Percentiles rank a stretch among this genome's conserved stretches.
These are phyloP conservation scores for Anthrax anthrax DNA, from an alignment of 2,888 invertebrate species.

Conservation along the genomic window DNA sequence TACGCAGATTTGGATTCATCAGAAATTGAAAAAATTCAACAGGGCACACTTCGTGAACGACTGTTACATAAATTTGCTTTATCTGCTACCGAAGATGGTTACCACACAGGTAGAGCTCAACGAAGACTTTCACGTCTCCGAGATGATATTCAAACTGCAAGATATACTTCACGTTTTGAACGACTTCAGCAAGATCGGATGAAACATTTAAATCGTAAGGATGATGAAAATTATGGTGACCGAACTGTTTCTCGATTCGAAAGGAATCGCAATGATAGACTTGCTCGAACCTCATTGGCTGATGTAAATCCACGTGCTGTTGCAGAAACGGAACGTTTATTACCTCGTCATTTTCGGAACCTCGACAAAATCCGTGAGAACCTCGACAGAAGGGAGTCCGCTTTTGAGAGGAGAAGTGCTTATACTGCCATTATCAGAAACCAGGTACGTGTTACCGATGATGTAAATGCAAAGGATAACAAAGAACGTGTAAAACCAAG, in stretches of 20 bases:
- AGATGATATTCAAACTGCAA: not conserved
- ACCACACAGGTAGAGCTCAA: not conserved
- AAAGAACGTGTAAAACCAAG: not conserved
- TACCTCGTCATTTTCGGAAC: not conserved
- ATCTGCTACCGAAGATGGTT: not conserved
- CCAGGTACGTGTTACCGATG: not conserved
- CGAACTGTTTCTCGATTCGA: not conserved
- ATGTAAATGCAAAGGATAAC: not conserved
- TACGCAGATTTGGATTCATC: not conserved
- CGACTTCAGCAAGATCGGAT: not conserved
- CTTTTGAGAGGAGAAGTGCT: not conserved
- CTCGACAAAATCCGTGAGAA: not conserved
- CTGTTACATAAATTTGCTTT: not conserved
- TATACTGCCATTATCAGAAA: not conserved
- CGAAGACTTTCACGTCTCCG: not conserved
- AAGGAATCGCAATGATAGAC: not conserved
- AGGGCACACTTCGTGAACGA: not conserved
- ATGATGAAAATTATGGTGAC: not conserved
- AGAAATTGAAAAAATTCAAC: not conserved
- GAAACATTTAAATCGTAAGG: not conserved
- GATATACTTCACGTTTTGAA: not conserved
- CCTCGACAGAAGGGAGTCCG: not conserved
- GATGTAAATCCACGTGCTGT: not conserved
- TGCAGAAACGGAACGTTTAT: not conserved
- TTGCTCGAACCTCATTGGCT: not conserved